These are phyloP conservation scores for Venusia cambrica DNA, from an alignment of 2,888 invertebrate genomes.

Conservation along the genomic window DNA sequence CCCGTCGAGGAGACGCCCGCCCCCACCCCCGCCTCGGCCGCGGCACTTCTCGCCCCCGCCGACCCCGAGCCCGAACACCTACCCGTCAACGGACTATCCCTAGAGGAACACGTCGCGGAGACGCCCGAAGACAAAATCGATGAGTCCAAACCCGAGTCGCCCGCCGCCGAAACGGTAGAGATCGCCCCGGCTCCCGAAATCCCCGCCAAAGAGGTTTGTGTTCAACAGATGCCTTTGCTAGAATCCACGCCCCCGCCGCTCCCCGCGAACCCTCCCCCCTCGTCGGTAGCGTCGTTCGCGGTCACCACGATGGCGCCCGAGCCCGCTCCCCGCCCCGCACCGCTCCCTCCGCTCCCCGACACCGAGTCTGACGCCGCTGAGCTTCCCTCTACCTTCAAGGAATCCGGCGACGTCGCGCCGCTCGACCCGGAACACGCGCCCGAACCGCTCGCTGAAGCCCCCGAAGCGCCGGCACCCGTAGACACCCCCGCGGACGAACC, in stretches of 20 bases:
- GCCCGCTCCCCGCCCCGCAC: conserved; percentile 49
- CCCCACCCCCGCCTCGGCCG: conserved; percentile 42
- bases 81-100: conserved; percentile 65
- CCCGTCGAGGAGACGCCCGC: conserved; percentile 48
- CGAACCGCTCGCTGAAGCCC: conserved; percentile 2
- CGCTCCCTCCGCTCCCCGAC: conserved; percentile 46
- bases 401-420: conserved; percentile 31
- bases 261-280: conserved; percentile 87
- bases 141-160: conserved; percentile 57
- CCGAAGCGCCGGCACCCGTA: conserved; percentile 2
- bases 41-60: conserved; percentile 32
- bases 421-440: conserved; percentile 11
- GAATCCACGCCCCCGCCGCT: conserved; percentile 86
- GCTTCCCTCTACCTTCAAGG: conserved; percentile 37
- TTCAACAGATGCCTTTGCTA: conserved; percentile 81
- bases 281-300: conserved; percentile 88
- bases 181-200: conserved; percentile 65
- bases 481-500: conserved; percentile 1
- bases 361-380: conserved; percentile 33
- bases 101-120: conserved; percentile 58
- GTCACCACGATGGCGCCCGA: conserved; percentile 84
- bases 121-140: conserved; percentile 43
- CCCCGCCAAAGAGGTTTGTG: conserved; percentile 79
- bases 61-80: conserved; percentile 59
- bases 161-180: conserved; percentile 54